These are phyloP conservation scores for Pelusios castaneus DNA, from an alignment of 2,113 vertebrate genomes.

Conservation along the genomic window DNA sequence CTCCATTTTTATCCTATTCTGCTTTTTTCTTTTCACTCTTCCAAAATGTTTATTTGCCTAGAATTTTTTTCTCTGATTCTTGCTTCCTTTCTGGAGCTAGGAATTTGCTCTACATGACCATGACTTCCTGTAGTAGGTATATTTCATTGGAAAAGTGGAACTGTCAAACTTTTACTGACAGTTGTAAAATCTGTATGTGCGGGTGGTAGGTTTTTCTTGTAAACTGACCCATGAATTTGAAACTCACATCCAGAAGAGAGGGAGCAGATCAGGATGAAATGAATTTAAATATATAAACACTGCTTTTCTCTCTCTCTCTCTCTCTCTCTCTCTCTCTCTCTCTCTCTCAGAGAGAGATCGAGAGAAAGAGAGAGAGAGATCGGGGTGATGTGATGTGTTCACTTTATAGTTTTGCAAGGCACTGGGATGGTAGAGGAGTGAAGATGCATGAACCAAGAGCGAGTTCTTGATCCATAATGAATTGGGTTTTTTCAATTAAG, in stretches of 20 bases:
- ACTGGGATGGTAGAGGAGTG: not conserved
- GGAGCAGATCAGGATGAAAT: not conserved
- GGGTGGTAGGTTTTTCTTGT: not conserved
- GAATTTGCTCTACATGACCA: accelerated
- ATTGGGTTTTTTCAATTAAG: not conserved
- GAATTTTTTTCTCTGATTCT: not conserved
- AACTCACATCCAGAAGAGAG: not conserved
- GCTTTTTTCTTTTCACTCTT: not conserved
- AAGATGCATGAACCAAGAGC: not conserved
- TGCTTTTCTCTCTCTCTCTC: too few species aligned
- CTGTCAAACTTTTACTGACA: not conserved
- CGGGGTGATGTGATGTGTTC: not conserved
- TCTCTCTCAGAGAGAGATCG: too few species aligned
- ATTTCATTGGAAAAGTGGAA: not conserved
- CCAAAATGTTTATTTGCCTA: not conserved
- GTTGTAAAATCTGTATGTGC: not conserved
- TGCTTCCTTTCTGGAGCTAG: not conserved
- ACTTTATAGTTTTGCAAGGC: not conserved
- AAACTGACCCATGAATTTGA: not conserved
- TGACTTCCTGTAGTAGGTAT: not conserved
- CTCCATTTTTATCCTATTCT: not conserved
- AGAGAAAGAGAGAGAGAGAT: not conserved
- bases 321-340: too few species aligned
- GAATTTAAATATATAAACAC: too few species aligned
- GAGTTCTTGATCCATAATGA: not conserved